phyloP scores from a whole-genome alignment of 2,113 vertebrate genomes.

The Chloropsis cyanopogon region DNA sequence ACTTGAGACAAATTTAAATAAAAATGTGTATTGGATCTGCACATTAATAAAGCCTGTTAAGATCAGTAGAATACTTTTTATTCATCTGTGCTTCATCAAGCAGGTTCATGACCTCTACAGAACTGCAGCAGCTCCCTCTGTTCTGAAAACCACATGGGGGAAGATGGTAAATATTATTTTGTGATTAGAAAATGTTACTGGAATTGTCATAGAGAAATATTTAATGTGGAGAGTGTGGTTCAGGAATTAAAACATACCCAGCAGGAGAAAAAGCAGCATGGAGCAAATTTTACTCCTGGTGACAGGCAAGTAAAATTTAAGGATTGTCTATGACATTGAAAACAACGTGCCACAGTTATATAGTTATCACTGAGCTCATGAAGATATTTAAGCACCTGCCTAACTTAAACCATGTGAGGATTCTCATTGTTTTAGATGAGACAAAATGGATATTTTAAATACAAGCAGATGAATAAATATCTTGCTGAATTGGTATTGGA shows the following conservation, averaged over 20 bases:
- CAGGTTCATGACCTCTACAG: conserved; percentile 72
- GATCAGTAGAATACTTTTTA: conserved; percentile 71
- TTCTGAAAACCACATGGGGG: conserved; percentile 57
- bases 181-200: conserved; percentile 78
- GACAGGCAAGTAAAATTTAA: conserved; percentile 43
- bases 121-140: conserved; percentile 68
- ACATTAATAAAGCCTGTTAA: conserved; percentile 75
- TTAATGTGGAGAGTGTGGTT: conserved; percentile 31
- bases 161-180: conserved; percentile 74
- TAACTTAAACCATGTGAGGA: conserved; percentile 26
- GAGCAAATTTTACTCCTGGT: conserved; percentile 18
- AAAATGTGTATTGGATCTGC: conserved; percentile 65
- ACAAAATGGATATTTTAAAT: background rate
- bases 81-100: conserved; percentile 76
- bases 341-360: background rate
- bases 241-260: conserved; percentile 61
- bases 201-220: conserved; percentile 71
- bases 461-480: background rate
- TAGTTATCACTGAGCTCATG: background rate
- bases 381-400: conserved; percentile 33
- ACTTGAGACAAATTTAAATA: conserved; percentile 74
- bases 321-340: background rate
- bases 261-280: conserved; percentile 36
- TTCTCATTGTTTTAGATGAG: background rate
- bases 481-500: background rate